Percentiles rank a stretch among this genome's conserved stretches.
Evolutionary conservation across 2,113 vertebrate genomes (phyloP).

Genomic region (Saccopteryx leptura): DNA sequence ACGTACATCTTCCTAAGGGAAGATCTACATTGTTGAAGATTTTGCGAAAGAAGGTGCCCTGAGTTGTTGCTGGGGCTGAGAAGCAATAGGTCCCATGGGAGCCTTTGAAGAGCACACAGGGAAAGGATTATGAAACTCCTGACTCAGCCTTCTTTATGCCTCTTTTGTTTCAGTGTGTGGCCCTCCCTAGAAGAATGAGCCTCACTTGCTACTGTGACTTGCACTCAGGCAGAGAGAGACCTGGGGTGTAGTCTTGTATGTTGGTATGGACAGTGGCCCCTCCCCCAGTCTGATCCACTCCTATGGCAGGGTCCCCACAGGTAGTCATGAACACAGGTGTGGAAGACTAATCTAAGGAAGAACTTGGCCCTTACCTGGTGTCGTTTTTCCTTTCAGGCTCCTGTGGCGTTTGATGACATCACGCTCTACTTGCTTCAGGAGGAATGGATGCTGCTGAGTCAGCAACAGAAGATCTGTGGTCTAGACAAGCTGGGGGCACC

Average conservation of each 20-base stretch:
- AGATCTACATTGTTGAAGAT: background rate
- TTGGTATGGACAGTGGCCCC: fast-evolving
- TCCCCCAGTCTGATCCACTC: background rate
- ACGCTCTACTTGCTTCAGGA: constrained; percentile 69
- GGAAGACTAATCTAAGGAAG: background rate
- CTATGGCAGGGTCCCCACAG: background rate
- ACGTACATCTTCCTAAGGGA: background rate
- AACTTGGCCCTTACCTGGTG: constrained; percentile 12
- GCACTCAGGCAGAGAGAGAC: background rate
- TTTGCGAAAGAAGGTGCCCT: background rate
- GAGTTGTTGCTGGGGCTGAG: background rate
- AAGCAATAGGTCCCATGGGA: no score
- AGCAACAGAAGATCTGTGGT: constrained; percentile 49
- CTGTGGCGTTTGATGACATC: constrained; percentile 76
- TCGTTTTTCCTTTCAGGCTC: constrained; percentile 64
- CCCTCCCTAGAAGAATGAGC: background rate
- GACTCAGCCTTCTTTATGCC: background rate
- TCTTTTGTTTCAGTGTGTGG: background rate
- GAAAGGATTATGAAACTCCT: background rate
- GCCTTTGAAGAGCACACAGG: background rate
- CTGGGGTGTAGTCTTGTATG: background rate
- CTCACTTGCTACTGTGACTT: background rate
- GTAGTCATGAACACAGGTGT: background rate
- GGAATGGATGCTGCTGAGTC: constrained; percentile 74
- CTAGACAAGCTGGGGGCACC: constrained; percentile 56